Evolutionary conservation across 2,888 invertebrate genomes (phyloP).

Genomic region (Andrena praecox): DNA sequence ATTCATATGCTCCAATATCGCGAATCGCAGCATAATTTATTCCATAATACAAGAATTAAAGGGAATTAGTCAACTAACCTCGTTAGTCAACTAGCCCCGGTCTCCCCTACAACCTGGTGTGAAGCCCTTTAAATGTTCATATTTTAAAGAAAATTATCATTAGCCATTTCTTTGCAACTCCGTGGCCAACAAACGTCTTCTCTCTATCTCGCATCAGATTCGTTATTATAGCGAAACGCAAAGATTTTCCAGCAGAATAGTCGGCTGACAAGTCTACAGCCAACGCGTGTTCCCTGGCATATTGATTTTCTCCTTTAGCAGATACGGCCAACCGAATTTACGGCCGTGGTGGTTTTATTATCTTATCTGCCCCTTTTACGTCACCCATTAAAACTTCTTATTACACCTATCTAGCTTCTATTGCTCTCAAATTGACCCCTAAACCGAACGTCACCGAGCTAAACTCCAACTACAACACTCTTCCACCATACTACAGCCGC

Average conservation of each 20-base stretch:
- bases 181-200: no score
- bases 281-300: constrained; percentile 30
- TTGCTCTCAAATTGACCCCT: constrained; percentile 49
- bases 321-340: constrained; percentile 48
- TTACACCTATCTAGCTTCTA: constrained; percentile 55
- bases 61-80: no score
- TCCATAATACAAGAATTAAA: no score
- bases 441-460: constrained; percentile 10
- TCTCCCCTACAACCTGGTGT: no score
- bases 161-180: no score
- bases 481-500: no score
- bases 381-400: constrained; percentile 48
- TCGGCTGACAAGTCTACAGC: not conserved
- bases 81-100: no score
- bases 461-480: not conserved
- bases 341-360: constrained; percentile 45
- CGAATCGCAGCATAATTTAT: no score
- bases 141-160: no score
- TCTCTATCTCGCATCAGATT: no score
- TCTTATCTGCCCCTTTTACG: constrained; percentile 62
- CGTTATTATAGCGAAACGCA: not conserved
- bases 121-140: no score
- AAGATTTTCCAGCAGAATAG: not conserved
- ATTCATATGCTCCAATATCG: no score
- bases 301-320: constrained; percentile 56